These are phyloP conservation scores for Vipera latastei DNA, from an alignment of 2,797 vertebrate species.

Conservation along the genomic window DNA sequence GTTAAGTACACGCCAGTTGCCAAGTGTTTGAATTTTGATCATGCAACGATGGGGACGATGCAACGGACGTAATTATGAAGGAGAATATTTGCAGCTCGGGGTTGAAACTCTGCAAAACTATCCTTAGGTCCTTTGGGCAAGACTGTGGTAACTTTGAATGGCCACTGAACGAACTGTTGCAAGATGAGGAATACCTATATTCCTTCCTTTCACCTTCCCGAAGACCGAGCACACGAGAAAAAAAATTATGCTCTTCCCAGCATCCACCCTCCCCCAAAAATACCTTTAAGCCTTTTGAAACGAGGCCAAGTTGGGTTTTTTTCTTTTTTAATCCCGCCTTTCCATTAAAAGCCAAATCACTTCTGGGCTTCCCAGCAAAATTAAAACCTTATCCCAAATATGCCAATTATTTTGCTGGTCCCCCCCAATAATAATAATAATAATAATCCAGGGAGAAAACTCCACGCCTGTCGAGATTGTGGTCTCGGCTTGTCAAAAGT, in stretches of 20 bases:
- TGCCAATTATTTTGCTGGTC: background rate
- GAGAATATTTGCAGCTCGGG: too few relatives aligned
- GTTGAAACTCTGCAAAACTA: too few relatives aligned
- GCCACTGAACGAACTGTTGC: too few relatives aligned
- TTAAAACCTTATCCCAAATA: background rate
- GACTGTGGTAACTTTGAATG: too few relatives aligned
- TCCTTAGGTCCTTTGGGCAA: too few relatives aligned
- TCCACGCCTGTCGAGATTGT: background rate
- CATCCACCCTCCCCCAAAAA: background rate
- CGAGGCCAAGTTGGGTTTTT: background rate
- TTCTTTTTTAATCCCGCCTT: background rate
- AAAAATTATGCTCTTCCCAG: background rate
- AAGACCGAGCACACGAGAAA: background rate
- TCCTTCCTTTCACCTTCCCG: background rate
- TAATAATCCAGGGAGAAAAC: background rate
- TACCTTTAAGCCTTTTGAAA: background rate
- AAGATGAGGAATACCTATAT: too few relatives aligned
- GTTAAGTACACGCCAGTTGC: too few relatives aligned
- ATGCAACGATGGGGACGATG: too few relatives aligned
- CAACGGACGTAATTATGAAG: too few relatives aligned
- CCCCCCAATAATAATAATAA: rapidly evolving
- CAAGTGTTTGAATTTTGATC: too few relatives aligned
- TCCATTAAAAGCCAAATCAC: background rate
- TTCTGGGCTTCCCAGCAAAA: background rate
- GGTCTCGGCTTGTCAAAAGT: background rate